These are phyloP conservation scores for Sminthurinus aureus DNA, from an alignment of 2,888 invertebrate species.

Conservation along the genomic window DNA sequence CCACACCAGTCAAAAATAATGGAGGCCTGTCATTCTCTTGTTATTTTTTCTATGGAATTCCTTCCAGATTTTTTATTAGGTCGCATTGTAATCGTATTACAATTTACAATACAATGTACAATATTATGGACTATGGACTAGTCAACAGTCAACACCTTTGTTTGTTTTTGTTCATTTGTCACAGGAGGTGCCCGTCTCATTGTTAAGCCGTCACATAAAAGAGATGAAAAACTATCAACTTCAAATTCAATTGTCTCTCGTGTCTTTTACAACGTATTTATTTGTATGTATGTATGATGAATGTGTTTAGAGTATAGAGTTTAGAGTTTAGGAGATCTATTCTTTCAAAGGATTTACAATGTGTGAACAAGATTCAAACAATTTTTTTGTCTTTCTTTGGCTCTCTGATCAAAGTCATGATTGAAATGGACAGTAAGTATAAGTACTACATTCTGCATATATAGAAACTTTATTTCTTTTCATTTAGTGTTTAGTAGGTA, in stretches of 20 bases:
- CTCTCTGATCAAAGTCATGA: neutral
- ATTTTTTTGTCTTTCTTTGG: neutral
- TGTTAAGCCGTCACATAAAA: conserved; percentile 22
- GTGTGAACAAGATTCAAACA: conserved; percentile 3
- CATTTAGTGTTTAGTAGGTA: neutral
- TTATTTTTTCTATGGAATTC: neutral
- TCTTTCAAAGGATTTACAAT: neutral
- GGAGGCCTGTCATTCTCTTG: conserved; percentile 30
- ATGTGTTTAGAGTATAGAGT: neutral
- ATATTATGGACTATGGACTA: neutral
- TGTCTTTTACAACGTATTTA: neutral
- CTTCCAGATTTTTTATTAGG: neutral
- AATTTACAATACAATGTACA: too few species aligned
- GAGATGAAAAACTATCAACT: neutral
- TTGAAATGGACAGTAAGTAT: neutral
- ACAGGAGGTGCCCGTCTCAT: conserved; percentile 29
- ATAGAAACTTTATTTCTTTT: neutral
- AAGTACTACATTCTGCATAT: too few species aligned
- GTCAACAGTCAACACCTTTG: conserved; percentile 32
- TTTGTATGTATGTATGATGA: neutral
- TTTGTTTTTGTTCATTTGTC: conserved; percentile 30
- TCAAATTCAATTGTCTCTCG: neutral
- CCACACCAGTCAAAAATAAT: conserved; percentile 26
- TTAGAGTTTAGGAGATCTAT: neutral
- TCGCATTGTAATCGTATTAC: too few species aligned